Evolutionary conservation across 2,113 vertebrate genomes (phyloP).

Genomic region (Oxyura jamaicensis): DNA sequence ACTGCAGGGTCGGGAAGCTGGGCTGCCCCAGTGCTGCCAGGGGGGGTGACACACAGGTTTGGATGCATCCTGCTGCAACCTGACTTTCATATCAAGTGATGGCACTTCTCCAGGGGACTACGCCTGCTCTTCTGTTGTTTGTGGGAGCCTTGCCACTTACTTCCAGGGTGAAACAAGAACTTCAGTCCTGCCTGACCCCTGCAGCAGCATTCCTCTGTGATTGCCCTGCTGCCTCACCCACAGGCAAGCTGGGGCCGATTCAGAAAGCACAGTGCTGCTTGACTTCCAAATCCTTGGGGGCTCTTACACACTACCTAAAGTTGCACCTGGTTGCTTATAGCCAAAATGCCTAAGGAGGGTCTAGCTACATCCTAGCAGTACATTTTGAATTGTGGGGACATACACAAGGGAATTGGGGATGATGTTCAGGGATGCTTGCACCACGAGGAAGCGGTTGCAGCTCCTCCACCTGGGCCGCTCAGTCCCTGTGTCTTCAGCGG

Average conservation of each 20-base stretch:
- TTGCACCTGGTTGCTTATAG: fast-evolving
- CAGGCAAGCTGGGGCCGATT: background rate
- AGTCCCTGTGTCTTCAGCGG: background rate
- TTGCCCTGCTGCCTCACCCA: fast-evolving
- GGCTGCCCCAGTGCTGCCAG: background rate
- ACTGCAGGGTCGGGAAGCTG: fast-evolving
- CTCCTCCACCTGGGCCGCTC: background rate
- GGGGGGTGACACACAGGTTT: fast-evolving
- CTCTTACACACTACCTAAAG: background rate
- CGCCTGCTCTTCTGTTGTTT: background rate
- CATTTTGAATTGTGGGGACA: background rate
- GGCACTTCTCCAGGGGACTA: background rate
- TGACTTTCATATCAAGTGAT: background rate
- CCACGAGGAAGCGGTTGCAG: background rate
- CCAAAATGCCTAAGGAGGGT: background rate
- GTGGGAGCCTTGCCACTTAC: fast-evolving
- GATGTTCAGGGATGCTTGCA: background rate
- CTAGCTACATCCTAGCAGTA: background rate
- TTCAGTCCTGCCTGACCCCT: background rate
- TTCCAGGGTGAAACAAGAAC: background rate
- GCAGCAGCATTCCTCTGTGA: background rate
- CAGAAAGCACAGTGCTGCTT: background rate
- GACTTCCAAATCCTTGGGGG: background rate
- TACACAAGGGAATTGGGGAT: background rate
- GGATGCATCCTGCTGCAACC: fast-evolving